phyloP scores from a whole-genome alignment of 2,113 vertebrate genomes.

The Bufo gargarizans region DNA sequence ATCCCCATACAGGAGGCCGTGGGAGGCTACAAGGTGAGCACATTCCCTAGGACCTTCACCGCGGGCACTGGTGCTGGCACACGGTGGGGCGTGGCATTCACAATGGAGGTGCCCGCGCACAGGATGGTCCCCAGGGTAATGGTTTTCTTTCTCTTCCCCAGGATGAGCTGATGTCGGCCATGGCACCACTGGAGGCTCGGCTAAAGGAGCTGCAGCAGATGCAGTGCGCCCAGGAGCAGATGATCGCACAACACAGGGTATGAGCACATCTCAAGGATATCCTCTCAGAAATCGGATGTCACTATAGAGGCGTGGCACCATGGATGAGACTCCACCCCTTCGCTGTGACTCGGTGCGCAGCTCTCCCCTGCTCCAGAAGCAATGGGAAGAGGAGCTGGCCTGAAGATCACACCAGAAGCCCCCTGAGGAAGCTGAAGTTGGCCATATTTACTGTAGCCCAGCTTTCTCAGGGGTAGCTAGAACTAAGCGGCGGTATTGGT shows the following conservation, averaged over 20 bases:
- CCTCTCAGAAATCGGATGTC: not conserved
- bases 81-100: not conserved
- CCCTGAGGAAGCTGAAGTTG: not conserved
- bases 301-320: not conserved
- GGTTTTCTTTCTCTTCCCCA: not conserved
- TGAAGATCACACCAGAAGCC: too few species aligned
- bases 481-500: not conserved
- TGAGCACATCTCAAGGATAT: not conserved
- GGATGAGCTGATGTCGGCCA: conserved; percentile 52
- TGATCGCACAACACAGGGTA: conserved; percentile 55
- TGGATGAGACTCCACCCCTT: too few species aligned
- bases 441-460: too few species aligned
- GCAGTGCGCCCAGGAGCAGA: conserved; percentile 56
- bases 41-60: not conserved
- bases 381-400: too few species aligned
- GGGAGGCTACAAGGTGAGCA: conserved; percentile 50
- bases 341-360: too few species aligned
- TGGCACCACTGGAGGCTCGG: conserved; percentile 42
- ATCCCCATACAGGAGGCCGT: conserved; percentile 50
- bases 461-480: not conserved
- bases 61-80: not conserved
- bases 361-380: too few species aligned
- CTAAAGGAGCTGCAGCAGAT: conserved; percentile 56
- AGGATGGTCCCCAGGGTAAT: not conserved
- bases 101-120: not conserved